Percentiles rank a stretch among this genome's conserved stretches.
phyloP scores from a whole-genome alignment of 35 echinoderm and acorn worm genomes.

The Chiridota heheva region DNA sequence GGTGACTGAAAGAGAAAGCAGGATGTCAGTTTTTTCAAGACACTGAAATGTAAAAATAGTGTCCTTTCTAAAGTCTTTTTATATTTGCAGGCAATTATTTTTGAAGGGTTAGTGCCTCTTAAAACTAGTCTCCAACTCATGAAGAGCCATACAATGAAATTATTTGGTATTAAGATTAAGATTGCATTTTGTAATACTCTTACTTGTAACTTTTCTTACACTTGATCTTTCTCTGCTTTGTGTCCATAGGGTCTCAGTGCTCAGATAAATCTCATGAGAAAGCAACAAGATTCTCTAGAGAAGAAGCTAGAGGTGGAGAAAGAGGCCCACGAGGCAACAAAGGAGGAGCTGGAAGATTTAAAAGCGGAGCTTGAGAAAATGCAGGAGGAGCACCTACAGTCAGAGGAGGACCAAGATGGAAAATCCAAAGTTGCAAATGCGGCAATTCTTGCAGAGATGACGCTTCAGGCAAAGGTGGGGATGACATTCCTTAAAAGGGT shows the following conservation, averaged over 20 bases:
- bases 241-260: slow-evolving; percentile 66
- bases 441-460: slow-evolving; percentile 64
- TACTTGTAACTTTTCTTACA: no score
- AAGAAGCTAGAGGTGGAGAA: slow-evolving; percentile 66
- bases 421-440: slow-evolving; percentile 72
- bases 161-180: no score
- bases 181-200: no score
- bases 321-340: slow-evolving; percentile 71
- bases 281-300: slow-evolving; percentile 67
- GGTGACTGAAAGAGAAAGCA: no score
- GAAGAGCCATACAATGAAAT: no score
- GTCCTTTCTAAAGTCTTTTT: no score
- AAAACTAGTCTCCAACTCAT: no score
- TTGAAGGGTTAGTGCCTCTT: no score
- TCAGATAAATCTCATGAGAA: slow-evolving; percentile 66
- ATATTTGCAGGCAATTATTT: no score
- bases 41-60: no score
- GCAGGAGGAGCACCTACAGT: slow-evolving; percentile 47
- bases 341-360: slow-evolving; percentile 74
- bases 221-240: not conserved
- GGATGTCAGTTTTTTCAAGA: no score
- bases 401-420: slow-evolving; percentile 55
- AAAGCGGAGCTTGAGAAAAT: slow-evolving; percentile 55
- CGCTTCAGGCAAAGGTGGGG: slow-evolving; percentile 70
- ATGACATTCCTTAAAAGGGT: not conserved